Evolutionary conservation across 2,113 vertebrate species (phyloP), one percentile per base, ranked within the genome.

Genomic region (Gambusia holbrooki): DNA sequence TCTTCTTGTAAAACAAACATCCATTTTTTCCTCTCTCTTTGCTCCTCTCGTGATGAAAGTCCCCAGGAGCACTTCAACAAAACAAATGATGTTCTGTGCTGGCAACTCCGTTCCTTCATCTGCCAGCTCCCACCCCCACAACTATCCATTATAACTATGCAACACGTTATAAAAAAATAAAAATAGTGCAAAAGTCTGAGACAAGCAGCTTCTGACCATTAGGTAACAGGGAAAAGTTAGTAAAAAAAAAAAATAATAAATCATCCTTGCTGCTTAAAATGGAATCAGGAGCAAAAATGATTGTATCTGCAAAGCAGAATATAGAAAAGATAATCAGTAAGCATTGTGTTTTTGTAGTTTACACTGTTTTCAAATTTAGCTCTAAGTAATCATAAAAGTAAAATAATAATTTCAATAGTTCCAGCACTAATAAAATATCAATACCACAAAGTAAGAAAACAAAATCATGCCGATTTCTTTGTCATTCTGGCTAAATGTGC

Each of bases 21-120:
- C 82, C 68, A 3, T 1, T 10, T 58, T 58, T 58, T 58, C 33
- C 35, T 37, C 35, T 37, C 35, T 37, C 73, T 73, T 67, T 78
- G 65, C 67, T 76, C 66, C 77, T 75, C 79, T 77, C 60, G 71
- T 74, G 73, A 40, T 54, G 0, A n/a, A 66, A 65, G 73, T 88
- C 83, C 89, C 88, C 62, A 2, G 74, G 83, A 83, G 72, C 85
- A 82, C 74, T 89, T 87, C 65, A 71, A 87, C 77, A 85, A 83
- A 88, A 71, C 84, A 90, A 88, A 92, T 84, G 73, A 83, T 84
- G 85, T 86, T 76, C 84, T 83, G 85, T 79, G 77, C 74, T 69
- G 83, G 71, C 54, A 54, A 64, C 8, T 42, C 29, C 25, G 51
- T 58, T 58, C 51, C 51, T 25, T 58, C 51, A 58, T 19, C 51